These are phyloP conservation scores for Benitochromis conjunctus DNA, from an alignment of 2,113 vertebrate species.

Conservation along the genomic window DNA sequence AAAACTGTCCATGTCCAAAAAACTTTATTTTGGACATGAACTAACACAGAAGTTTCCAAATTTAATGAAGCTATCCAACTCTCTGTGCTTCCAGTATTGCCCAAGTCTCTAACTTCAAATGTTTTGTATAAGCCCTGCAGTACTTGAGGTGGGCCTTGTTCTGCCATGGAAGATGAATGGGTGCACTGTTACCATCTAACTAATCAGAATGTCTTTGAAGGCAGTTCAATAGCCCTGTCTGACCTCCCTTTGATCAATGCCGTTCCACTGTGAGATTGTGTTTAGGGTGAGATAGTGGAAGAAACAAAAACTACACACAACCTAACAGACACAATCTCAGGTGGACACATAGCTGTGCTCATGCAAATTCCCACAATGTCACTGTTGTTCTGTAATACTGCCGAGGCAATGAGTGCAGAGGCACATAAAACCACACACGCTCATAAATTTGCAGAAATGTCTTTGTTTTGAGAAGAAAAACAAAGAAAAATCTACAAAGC, in stretches of 20 bases:
- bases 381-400: neutral
- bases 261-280: slow-evolving; percentile 49
- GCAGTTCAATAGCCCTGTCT: slow-evolving; percentile 62
- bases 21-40: neutral
- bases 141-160: slow-evolving; percentile 26
- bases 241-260: slow-evolving; percentile 68
- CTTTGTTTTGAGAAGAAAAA: neutral
- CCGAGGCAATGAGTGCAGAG: neutral
- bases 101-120: slow-evolving; percentile 4
- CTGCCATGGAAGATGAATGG: slow-evolving; percentile 63
- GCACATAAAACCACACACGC: neutral
- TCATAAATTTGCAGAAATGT: neutral
- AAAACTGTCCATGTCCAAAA: neutral
- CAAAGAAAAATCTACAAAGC: neutral
- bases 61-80: neutral
- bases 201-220: slow-evolving; percentile 67
- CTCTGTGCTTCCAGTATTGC: neutral
- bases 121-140: slow-evolving; percentile 18
- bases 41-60: neutral
- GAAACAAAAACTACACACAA: neutral
- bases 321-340: neutral
- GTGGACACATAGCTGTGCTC: neutral
- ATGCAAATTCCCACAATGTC: slow-evolving; percentile 19
- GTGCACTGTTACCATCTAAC: slow-evolving; percentile 54
- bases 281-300: slow-evolving; percentile 15